A percentile compares a stretch with the other conserved stretches of the same genome.
These are phyloP conservation scores for Nyleta sp. DNA, from an alignment of 2,888 invertebrate genomes.

Conservation along the genomic window DNA sequence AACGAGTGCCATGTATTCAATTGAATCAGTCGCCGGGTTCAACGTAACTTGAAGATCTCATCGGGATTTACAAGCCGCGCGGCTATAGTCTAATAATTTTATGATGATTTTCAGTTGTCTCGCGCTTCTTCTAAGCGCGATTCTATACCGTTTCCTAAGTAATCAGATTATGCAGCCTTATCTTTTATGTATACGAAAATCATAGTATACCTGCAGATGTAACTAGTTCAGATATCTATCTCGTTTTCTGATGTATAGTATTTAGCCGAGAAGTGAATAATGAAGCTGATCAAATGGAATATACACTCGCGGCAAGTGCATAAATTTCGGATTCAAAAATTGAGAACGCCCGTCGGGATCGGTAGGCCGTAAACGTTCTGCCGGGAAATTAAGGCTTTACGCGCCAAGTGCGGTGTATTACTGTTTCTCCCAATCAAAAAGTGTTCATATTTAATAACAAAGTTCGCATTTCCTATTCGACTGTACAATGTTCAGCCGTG, in stretches of 20 bases:
- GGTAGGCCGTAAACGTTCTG: too few relatives aligned
- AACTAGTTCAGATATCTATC: constrained; percentile 45
- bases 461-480: constrained; percentile 47
- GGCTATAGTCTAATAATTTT: constrained; percentile 50
- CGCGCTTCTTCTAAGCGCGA: constrained; percentile 11
- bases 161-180: constrained; percentile 46
- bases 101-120: constrained; percentile 39
- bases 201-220: constrained; percentile 40
- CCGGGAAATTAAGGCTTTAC: too few relatives aligned
- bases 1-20: constrained; percentile 33
- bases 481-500: constrained; percentile 37
- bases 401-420: constrained; percentile 2
- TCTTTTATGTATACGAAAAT: constrained; percentile 59
- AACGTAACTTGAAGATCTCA: constrained; percentile 28
- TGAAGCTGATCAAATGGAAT: background rate
- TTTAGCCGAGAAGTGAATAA: background rate
- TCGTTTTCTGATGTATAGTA: constrained; percentile 6
- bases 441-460: constrained; percentile 50
- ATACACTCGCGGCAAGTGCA: too few relatives aligned
- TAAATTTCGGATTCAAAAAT: too few relatives aligned
- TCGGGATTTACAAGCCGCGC: constrained; percentile 17
- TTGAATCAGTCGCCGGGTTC: constrained; percentile 41
- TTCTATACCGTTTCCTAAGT: constrained; percentile 16
- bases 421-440: constrained; percentile 31
- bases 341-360: too few relatives aligned